Conservation (phyloP, 2,888 invertebrate species). For the Choristoneura rosaceana region DNA sequence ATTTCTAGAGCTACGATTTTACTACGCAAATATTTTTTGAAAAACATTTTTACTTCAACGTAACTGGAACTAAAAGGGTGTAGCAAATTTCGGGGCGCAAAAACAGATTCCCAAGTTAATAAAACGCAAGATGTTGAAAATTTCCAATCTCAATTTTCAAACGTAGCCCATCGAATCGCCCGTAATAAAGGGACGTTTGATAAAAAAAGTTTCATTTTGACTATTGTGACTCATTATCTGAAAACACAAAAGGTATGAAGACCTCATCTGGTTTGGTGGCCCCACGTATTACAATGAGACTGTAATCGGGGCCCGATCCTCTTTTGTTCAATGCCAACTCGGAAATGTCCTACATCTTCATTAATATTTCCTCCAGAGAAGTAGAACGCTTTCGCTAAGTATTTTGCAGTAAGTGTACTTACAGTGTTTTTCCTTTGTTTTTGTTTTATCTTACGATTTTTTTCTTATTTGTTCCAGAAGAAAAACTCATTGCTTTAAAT, state of each 20-base stretch:
- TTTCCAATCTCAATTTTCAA: conserved; percentile 71
- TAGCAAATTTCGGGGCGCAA: conserved; percentile 50
- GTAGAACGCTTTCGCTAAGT: conserved; percentile 18
- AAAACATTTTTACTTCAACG: neutral
- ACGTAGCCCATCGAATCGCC: conserved; percentile 69
- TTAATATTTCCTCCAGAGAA: conserved; percentile 65
- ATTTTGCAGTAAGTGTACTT: conserved; percentile 3
- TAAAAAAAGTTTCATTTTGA: conserved; percentile 57
- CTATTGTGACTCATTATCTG: conserved; percentile 64
- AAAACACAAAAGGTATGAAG: conserved; percentile 63
- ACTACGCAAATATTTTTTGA: neutral
- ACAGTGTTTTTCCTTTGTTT: neutral
- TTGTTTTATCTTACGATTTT: neutral
- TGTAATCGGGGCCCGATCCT: conserved; percentile 58
- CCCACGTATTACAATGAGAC: conserved; percentile 52
- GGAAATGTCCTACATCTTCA: conserved; percentile 74
- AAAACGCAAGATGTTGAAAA: conserved; percentile 70
- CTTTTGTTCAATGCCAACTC: conserved; percentile 68
- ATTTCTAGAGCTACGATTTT: neutral
- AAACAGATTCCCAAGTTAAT: conserved; percentile 62
- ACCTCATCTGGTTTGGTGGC: conserved; percentile 63
- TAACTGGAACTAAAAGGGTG: neutral
- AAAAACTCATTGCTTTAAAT: too few relatives aligned
- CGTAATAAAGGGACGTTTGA: conserved; percentile 72
- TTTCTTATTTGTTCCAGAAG: too few relatives aligned